Evolutionary conservation across 2,797 vertebrate species (phyloP), one percentile per base, ranked within the genome.

Genomic region (Denticeps clupeoides): DNA sequence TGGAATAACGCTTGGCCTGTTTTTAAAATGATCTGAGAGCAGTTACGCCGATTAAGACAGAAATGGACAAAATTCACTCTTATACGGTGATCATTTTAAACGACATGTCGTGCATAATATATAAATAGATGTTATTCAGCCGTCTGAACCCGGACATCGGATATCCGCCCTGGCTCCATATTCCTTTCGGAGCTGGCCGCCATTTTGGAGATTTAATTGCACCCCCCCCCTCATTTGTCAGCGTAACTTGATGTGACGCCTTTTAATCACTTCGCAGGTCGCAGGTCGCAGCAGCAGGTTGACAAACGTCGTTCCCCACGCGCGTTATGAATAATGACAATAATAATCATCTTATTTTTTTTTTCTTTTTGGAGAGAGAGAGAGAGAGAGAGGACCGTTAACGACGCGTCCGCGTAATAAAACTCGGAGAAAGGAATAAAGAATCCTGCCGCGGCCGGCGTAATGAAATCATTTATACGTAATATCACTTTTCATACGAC

Each of bases 401-500:
- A 82, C 78, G 61, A 75, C 75, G 62, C 59, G 68, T 60, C 67
- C 49, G 52, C 55, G 64, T 82, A 84, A 85, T 74, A 75, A 63
- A 80, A 84, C 82, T 81, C 77, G 80, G 63, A 75, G 81, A 76
- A 77, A 71, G 73, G 77, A 78, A 76, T 77, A 81, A 76, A 75
- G 81, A 77, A 79, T 59, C 75, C 78, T 65, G 63, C 82, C 80
- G 64, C 69, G 51, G 81, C 75, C 65, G 74, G 80, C 68, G 74
- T 83, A 85, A 84, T 83, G 83, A 83, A 83, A 84, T 74, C 80
- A 82, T 67, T 78, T 79, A 68, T 82, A 80, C 78, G 81, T 78
- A 80, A 85, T 85, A 84, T 82, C 81, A 77, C 80, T 82, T n/a
- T 82, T 70, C 65, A 65, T 40, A 77, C 75, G 81, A 85, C 82